phyloP scores from a whole-genome alignment of 1,140 invertebrate species.

The Sweltsa coloradensis region DNA sequence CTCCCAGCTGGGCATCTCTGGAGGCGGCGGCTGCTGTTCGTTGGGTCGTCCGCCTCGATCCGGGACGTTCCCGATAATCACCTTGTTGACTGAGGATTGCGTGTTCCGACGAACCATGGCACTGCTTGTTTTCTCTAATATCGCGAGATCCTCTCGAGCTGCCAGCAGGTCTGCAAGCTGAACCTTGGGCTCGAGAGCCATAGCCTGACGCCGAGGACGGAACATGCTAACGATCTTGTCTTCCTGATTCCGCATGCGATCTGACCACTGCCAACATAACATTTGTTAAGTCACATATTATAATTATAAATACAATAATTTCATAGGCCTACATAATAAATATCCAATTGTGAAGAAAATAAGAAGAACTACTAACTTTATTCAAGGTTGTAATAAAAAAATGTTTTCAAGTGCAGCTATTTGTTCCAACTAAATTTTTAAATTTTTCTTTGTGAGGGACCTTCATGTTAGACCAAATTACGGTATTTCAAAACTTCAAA shows the following conservation, averaged over 20 bases:
- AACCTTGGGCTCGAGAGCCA: conserved; percentile 49
- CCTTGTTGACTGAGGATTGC: conserved; percentile 66
- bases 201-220: conserved; percentile 44
- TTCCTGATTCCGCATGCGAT: conserved; percentile 57
- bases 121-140: conserved; percentile 79
- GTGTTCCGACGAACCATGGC: conserved; percentile 68
- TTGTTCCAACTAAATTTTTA: too few species aligned
- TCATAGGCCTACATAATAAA: too few species aligned
- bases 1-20: conserved; percentile 91
- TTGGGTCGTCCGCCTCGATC: conserved; percentile 81
- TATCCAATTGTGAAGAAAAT: too few species aligned
- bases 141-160: conserved; percentile 65
- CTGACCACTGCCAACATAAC: conserved; percentile 60
- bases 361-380: too few species aligned
- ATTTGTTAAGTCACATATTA: conserved; percentile 12
- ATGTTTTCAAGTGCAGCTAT: too few species aligned
- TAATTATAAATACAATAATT: conserved; percentile 7
- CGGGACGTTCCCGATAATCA: conserved; percentile 75
- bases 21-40: conserved; percentile 81
- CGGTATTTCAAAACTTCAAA: too few species aligned
- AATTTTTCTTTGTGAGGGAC: too few species aligned
- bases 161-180: conserved; percentile 62
- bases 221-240: conserved; percentile 59
- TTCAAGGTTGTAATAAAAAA: too few species aligned
- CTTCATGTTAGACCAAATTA: too few species aligned